Evolutionary conservation across 2,888 invertebrate genomes (phyloP).

Genomic region (Lydus trimaculatus): DNA sequence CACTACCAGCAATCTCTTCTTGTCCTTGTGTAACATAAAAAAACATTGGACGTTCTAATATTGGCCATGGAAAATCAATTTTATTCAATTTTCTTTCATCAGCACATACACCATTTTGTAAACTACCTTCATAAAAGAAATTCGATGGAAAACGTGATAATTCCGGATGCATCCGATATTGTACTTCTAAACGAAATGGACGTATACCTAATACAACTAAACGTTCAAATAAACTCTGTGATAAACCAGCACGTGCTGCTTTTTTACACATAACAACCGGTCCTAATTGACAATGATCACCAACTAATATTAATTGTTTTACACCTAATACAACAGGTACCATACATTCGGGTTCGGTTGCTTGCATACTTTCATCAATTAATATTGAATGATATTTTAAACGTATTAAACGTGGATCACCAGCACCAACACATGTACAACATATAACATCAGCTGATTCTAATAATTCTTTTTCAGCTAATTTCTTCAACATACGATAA

Average conservation of each 20-base stretch:
- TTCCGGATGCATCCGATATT: slow-evolving; percentile 99
- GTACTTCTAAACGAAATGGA: slow-evolving; percentile 96
- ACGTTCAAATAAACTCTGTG: slow-evolving; percentile 96
- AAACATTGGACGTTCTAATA: slow-evolving; percentile 96
- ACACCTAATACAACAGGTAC: slow-evolving; percentile 98
- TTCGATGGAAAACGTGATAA: slow-evolving; percentile 98
- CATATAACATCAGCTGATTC: slow-evolving; percentile 99
- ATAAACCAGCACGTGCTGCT: slow-evolving; percentile 95
- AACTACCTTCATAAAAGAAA: slow-evolving; percentile 98
- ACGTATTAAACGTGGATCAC: slow-evolving; percentile 91
- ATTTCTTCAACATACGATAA: slow-evolving; percentile 88
- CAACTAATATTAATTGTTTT: slow-evolving; percentile 95
- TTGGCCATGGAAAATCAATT: slow-evolving; percentile 98
- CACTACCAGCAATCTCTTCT: slow-evolving; percentile 98
- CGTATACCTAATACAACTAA: slow-evolving; percentile 96
- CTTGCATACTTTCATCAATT: slow-evolving; percentile 92
- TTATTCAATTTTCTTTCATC: slow-evolving; percentile 90
- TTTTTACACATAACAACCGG: slow-evolving; percentile 99
- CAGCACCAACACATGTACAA: slow-evolving; percentile 98
- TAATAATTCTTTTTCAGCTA: slow-evolving; percentile 87
- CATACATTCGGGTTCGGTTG: slow-evolving; percentile 98
- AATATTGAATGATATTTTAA: slow-evolving; percentile 96
- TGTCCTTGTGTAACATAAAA: slow-evolving; percentile 98
- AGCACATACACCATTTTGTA: slow-evolving; percentile 98
- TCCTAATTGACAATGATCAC: slow-evolving; percentile 98